A percentile compares a stretch with the other conserved stretches of the same genome.
phyloP scores from a whole-genome alignment of 2,888 invertebrate genomes.

The Plemyria rubiginata region DNA sequence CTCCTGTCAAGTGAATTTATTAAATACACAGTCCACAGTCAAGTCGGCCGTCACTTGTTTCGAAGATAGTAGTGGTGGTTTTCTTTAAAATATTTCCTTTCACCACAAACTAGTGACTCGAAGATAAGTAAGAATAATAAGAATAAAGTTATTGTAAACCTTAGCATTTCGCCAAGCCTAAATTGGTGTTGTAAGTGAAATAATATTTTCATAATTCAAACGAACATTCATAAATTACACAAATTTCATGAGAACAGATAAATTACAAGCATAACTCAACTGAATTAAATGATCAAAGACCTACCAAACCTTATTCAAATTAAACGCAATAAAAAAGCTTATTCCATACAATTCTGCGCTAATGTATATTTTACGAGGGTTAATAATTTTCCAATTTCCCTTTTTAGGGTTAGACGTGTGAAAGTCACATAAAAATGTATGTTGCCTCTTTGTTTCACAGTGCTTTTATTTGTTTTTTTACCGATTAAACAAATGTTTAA shows the following conservation, averaged over 20 bases:
- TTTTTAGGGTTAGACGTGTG: slow-evolving; percentile 24
- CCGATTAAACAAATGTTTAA: too few species aligned
- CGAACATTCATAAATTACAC: neutral
- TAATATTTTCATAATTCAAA: neutral
- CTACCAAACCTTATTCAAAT: slow-evolving; percentile 22
- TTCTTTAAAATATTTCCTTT: too few species aligned
- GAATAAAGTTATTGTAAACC: too few species aligned
- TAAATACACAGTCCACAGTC: too few species aligned
- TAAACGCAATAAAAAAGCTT: slow-evolving; percentile 25
- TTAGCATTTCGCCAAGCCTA: neutral
- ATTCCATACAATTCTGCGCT: slow-evolving; percentile 20
- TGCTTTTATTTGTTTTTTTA: too few species aligned
- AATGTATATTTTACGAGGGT: slow-evolving; percentile 34
- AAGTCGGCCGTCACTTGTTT: too few species aligned
- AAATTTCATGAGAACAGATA: neutral
- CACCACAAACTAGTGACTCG: too few species aligned
- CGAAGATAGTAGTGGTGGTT: too few species aligned
- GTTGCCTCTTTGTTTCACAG: slow-evolving; percentile 12
- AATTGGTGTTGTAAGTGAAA: too few species aligned
- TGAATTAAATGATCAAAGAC: slow-evolving; percentile 13
- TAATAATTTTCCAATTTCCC: slow-evolving; percentile 30
- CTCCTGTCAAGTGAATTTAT: too few species aligned
- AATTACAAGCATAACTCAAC: slow-evolving; percentile 1
- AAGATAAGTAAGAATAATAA: too few species aligned
- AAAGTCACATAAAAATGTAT: slow-evolving; percentile 29